phyloP scores from a whole-genome alignment of 2,797 vertebrate species.

The Propithecus deckenii region DNA sequence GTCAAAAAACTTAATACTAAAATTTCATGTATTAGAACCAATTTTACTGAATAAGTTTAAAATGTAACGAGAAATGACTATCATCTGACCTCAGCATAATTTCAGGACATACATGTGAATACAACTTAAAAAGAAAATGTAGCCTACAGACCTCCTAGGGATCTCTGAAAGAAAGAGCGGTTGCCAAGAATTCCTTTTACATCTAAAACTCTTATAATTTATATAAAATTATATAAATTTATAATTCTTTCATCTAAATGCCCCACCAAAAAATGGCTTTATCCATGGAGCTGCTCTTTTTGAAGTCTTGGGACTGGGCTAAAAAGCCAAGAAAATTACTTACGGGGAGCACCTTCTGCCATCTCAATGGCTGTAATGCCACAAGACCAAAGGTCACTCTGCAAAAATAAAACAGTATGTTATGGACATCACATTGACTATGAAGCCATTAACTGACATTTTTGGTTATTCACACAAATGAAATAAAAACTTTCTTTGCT shows the following conservation, averaged over 20 bases:
- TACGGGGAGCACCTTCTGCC: conserved; percentile 98
- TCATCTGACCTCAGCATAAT: neutral
- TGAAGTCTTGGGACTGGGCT: conserved; percentile 57
- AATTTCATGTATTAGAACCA: neutral
- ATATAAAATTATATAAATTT: too few species aligned
- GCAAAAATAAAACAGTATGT: conserved; percentile 76
- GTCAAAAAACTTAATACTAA: conserved; percentile 3
- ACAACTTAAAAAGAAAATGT: neutral
- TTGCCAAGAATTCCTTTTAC: conserved; percentile 54
- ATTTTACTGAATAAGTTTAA: conserved; percentile 11
- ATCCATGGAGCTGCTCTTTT: conserved; percentile 57
- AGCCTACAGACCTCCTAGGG: neutral
- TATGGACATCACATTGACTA: conserved; percentile 47
- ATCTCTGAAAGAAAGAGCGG: neutral
- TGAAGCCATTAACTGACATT: neutral
- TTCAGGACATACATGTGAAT: neutral
- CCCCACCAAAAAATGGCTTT: conserved; percentile 50
- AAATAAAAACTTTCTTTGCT: neutral
- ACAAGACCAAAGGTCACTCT: conserved; percentile 99
- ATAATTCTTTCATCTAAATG: neutral
- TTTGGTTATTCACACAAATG: neutral
- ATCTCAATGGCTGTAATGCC: conserved; percentile 99
- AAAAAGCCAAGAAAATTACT: conserved; percentile 83
- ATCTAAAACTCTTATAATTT: neutral
- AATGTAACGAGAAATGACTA: neutral